These are phyloP conservation scores for Papilio elwesi DNA, from an alignment of 2,888 invertebrate species.

Conservation along the genomic window DNA sequence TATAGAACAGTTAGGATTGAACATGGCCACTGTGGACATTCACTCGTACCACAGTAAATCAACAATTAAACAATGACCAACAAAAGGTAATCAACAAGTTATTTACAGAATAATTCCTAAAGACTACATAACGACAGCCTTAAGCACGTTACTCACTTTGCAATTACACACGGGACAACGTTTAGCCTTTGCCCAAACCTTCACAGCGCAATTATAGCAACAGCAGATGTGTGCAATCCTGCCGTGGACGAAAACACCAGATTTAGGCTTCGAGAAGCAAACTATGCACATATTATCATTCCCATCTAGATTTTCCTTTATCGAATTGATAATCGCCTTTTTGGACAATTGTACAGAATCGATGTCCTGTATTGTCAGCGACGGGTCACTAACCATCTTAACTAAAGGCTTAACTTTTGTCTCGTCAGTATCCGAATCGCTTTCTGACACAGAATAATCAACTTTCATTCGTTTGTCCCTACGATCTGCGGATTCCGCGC, in stretches of 20 bases:
- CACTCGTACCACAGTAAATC: background rate
- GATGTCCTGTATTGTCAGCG: constrained; percentile 60
- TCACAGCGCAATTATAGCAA: constrained; percentile 88
- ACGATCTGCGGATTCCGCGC: constrained; percentile 60
- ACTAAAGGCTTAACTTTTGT: constrained; percentile 60
- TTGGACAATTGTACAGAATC: constrained; percentile 50
- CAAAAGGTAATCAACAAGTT: constrained; percentile 7
- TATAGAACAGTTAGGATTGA: background rate
- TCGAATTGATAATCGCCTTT: constrained; percentile 55
- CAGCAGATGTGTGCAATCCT: constrained; percentile 87
- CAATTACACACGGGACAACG: constrained; percentile 89
- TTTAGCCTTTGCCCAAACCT: constrained; percentile 86
- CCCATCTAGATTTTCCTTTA: constrained; percentile 59
- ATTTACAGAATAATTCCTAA: constrained; percentile 11
- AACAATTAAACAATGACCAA: constrained; percentile 25
- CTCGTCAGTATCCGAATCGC: constrained; percentile 44
- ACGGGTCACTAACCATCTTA: constrained; percentile 76
- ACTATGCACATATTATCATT: constrained; percentile 81
- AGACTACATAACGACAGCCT: constrained; percentile 79
- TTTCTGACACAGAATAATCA: constrained; percentile 55
- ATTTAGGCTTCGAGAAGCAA: constrained; percentile 86
- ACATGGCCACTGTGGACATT: background rate
- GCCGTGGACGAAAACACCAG: constrained; percentile 88
- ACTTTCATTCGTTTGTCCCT: constrained; percentile 57
- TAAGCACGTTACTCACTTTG: constrained; percentile 86